A percentile compares a stretch with the other conserved stretches of the same genome.
phyloP scores from a whole-genome alignment of 2,113 vertebrate species.

The Tinamus guttatus region DNA sequence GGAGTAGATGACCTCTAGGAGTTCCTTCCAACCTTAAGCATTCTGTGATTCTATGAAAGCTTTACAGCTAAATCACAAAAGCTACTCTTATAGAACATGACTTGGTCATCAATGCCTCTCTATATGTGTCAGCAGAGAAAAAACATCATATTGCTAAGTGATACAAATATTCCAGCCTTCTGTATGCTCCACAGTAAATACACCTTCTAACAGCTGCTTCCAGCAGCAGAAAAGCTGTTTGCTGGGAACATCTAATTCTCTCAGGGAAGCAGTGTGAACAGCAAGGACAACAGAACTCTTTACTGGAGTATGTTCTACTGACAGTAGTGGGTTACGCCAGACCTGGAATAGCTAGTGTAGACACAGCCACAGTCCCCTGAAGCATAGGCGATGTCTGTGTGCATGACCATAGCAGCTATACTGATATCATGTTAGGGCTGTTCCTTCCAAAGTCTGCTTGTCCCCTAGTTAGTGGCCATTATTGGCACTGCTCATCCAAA shows the following conservation, averaged over 20 bases:
- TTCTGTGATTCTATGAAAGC: no score
- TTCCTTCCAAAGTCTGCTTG: background rate
- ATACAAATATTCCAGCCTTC: background rate
- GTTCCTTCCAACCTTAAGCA: no score
- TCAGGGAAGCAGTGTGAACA: background rate
- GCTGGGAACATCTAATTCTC: background rate
- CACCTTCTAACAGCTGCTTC: accelerated
- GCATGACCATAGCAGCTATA: background rate
- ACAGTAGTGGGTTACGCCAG: background rate
- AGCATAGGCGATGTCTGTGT: background rate
- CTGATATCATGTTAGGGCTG: background rate
- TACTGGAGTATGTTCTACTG: background rate
- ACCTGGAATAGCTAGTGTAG: background rate
- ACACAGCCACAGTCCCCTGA: background rate
- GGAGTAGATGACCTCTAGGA: no score
- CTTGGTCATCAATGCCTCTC: background rate
- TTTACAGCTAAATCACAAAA: background rate
- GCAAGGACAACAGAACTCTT: background rate
- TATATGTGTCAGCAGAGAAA: accelerated
- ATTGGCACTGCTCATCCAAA: background rate
- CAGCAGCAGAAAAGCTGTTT: accelerated
- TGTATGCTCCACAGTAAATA: background rate
- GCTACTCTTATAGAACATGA: background rate
- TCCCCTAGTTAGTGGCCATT: background rate
- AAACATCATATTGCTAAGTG: accelerated